Base-by-base conservation (phyloP, 2,113 vertebrate species). In the Narcine bancroftii region DNA sequence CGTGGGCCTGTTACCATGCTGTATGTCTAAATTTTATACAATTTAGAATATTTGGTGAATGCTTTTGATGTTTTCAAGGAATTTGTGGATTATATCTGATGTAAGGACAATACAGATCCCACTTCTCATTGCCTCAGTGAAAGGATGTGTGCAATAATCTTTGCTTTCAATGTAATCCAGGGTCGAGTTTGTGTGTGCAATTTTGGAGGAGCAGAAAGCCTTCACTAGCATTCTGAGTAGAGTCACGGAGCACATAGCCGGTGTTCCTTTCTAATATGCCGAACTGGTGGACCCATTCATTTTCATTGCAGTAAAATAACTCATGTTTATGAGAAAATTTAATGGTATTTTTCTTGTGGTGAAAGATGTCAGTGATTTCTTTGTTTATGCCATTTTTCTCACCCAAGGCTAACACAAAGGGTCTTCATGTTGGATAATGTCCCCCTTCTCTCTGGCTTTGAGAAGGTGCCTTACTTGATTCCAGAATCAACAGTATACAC, bases 221-320 rank as follows among this genome's bases (percentile, higher is more conserved):
- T 72, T 72, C 33, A 33, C 47, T 33, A 53, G 21, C 21, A 26
- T 79, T 79, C 47, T 79, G 75, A 7, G 45, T 77, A 9, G 21
- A 79, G 42, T n/a, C 6, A 10, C 76, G 47, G 17, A 47, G 21
- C 21, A 26, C 29, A 53, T 26, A 50, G 77, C 42, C 42, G 26
- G 45, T 72, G 69, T 81, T 81, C 45, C 45, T 10, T 81, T 81
- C 19, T 33, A 47, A 47, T 47, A 33, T n/a, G 10, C 75, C 29
- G 50, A 11, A 83, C 45, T 83, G 79, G 53, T 83, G 47, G 79
- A 83, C 15, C 76, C 29, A 83, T 83, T 83, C 47, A 56, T 83
- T 50, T 56, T 53, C 47, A n/a, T 83, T 83, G 79, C 79, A 15
- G 79, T 26, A 83, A 83, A 47, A 11, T n/a, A 83, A 53, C 26